Evolutionary conservation across 2,113 vertebrate genomes (phyloP), one percentile per base, ranked within the genome.

Genomic region (Neogobius melanostomus): DNA sequence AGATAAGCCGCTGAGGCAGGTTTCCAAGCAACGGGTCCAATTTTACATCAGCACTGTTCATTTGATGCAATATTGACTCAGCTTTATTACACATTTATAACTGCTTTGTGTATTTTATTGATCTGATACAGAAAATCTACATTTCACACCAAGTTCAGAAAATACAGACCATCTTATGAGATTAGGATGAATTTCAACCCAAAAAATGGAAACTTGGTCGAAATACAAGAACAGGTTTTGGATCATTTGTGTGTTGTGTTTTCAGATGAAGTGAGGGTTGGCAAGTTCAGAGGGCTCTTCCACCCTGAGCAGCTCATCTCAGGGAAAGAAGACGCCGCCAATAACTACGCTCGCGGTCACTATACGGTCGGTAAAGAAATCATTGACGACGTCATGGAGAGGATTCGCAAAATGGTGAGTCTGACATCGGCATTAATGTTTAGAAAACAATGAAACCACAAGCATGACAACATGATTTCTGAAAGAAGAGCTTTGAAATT

Each of bases 241-340:
- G 49, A 50, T 50, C 12, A 50, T 50, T 1, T 17, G 10, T 17
- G 17, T 6, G 16, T 63, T 17, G 17, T 6, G 16, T 63, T 80
- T 81, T 36, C 76, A 95, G 95, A 96, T 85, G 91, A 95, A 80
- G 94, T 96, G 44, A 91, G 95, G 60, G 89, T 71, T 50, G 94
- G 95, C 15, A 90, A 69, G 5, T 95, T 95, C 83, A 88, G 59
- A 14, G 89, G 92, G 11, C 94, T 95, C 49, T 96, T 95, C 78
- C 95, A 95, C 75, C 94, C 95, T 4, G 94, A 95, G 62, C 95
- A 96, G 57, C 91, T 97, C 75, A 94, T 96, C 76, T 94, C 94
- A 87, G 95, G 94, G 42, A 94, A 95, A 86, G 94, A 96, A 77
- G 95, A 97, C 74, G 95, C 96, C 46, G 96, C 94, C 47, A 96